Evolutionary conservation across 92 coral and sea anemone genomes (phyloP).

Genomic region (Porites cylindrica): DNA sequence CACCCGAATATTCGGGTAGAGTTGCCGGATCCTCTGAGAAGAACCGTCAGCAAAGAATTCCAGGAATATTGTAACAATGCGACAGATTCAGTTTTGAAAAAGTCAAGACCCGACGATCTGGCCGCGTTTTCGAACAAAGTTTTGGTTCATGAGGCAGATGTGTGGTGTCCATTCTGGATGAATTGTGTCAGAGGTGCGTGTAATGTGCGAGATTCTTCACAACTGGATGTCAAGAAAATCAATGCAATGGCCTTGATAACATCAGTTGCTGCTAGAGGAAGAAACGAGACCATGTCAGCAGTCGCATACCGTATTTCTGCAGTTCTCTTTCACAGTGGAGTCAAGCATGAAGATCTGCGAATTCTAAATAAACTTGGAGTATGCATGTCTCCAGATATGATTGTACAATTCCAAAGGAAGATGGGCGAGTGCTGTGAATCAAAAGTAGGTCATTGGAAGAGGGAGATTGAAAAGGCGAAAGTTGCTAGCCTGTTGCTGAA

Average conservation of each 20-base stretch:
- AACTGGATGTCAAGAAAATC: slow-evolving; percentile 30
- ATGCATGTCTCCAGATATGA: slow-evolving; percentile 55
- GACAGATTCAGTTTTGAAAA: slow-evolving; percentile 53
- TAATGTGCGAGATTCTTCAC: slow-evolving; percentile 16
- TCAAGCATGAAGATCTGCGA: slow-evolving; percentile 54
- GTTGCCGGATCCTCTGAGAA: slow-evolving; percentile 46
- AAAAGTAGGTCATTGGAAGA: slow-evolving; percentile 58
- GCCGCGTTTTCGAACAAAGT: slow-evolving; percentile 56
- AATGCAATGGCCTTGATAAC: slow-evolving; percentile 68
- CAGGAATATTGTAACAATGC: slow-evolving; percentile 48
- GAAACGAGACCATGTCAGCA: slow-evolving; percentile 69
- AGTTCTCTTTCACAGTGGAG: slow-evolving; percentile 65
- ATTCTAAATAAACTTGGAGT: slow-evolving; percentile 62
- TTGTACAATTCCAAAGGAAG: slow-evolving; percentile 49
- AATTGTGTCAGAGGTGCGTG: slow-evolving; percentile 59
- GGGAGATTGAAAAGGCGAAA: slow-evolving; percentile 51
- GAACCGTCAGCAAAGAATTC: slow-evolving; percentile 44
- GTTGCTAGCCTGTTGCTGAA: slow-evolving; percentile 28
- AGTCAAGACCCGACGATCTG: slow-evolving; percentile 52
- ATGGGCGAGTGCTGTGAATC: slow-evolving; percentile 65
- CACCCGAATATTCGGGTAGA: slow-evolving; percentile 46
- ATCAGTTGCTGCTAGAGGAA: slow-evolving; percentile 56
- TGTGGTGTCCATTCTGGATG: slow-evolving; percentile 59
- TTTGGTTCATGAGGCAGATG: slow-evolving; percentile 61
- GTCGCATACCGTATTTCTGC: slow-evolving; percentile 56